These are phyloP conservation scores for Seriola aureovittata DNA, from an alignment of 2,113 vertebrate genomes.

Conservation along the genomic window DNA sequence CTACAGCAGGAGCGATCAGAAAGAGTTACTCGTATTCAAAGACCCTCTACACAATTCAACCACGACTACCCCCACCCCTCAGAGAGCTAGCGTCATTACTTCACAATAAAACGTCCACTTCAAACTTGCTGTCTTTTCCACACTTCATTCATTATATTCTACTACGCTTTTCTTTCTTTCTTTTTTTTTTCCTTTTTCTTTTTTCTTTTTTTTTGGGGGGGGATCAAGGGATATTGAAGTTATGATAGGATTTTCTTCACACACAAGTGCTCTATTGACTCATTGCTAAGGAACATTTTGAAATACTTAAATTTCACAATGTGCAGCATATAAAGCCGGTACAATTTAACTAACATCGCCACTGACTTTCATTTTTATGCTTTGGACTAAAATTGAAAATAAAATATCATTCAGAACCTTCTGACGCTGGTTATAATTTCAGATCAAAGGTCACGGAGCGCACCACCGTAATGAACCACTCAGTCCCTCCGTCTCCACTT, in stretches of 20 bases:
- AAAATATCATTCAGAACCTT: constrained; percentile 33
- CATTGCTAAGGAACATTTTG: constrained; percentile 47
- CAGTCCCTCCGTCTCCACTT: constrained; percentile 66
- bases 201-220: constrained; percentile 23
- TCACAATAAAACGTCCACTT: constrained; percentile 61
- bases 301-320: constrained; percentile 52
- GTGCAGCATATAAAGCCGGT: constrained; percentile 51
- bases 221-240: constrained; percentile 60
- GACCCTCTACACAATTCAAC: constrained; percentile 38
- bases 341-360: constrained; percentile 30
- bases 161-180: constrained; percentile 5
- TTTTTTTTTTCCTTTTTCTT: not conserved
- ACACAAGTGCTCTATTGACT: constrained; percentile 52
- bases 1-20: constrained; percentile 63
- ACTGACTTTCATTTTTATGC: constrained; percentile 48
- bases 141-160: constrained; percentile 24
- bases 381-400: constrained; percentile 47
- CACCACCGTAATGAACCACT: constrained; percentile 62
- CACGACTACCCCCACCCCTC: constrained; percentile 33
- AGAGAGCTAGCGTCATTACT: constrained; percentile 48
- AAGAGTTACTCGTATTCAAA: constrained; percentile 36
- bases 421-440: constrained; percentile 49
- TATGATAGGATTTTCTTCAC: constrained; percentile 33
- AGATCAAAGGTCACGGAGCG: constrained; percentile 65
- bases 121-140: constrained; percentile 49